Evolutionary conservation across 2,888 invertebrate species (phyloP), one percentile per base, ranked within the genome.

Genomic region (Orchestes rusci): DNA sequence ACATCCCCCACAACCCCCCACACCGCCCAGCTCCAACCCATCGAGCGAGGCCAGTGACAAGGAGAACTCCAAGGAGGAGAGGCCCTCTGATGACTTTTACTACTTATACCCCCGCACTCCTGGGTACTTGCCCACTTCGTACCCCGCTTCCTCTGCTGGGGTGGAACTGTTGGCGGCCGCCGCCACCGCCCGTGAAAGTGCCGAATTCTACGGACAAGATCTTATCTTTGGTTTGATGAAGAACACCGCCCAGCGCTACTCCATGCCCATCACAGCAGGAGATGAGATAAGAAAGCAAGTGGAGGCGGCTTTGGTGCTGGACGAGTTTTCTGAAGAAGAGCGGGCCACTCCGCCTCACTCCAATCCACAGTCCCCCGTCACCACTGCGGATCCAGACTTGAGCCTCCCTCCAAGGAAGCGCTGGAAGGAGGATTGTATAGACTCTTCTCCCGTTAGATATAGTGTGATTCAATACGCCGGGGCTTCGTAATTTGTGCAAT

Each of bases 381-480:
- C 46, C 4, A 64, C 66, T 2, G 73, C 71, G 49, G 66, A 67
- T 51, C 73, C 76, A 16, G 79, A 80, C 59, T 72, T 73, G 63
- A 83, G 80, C 45, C 67, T 88, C 52, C 89, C 89, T 3, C 79
- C 84, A 3, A 74, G 88, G 47, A 90, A 89, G 67, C 76, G 89
- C 10, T 75, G 74, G 48, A 88, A 84, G 66, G 75, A 76, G 54
- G 32, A 51, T 10, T 53, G 23, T 17, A 53, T 60, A 34, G 62
- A 62, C 43, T 48, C 60, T 63, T 62, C 65, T 12, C 65, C 67
- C 16, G 68, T 69, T 45, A 59, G 70, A 36, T 67, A 69, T 64
- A 82, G 74, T 63, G 91, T 91, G 36, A 91, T 90, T 63, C 88
- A 88, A 56, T 91, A 87, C 63, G 91, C 90, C 13, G 79, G 82